Conservation (phyloP, 2,888 invertebrate genomes). For the Xestoiulus laeticollis region DNA sequence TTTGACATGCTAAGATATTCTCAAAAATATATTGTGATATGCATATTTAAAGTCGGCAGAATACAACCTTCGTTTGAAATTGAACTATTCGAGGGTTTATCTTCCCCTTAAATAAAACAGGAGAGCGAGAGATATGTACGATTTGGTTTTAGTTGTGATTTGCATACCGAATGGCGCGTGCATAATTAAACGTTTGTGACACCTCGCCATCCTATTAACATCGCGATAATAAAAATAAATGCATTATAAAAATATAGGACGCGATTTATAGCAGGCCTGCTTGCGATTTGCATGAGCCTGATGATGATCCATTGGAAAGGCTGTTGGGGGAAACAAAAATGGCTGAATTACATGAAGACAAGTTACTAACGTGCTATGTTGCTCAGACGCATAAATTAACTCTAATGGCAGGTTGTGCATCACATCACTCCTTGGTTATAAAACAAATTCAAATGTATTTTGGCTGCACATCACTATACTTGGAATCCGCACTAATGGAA, state of each 20-base stretch:
- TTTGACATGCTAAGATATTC: too few relatives aligned
- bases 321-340: neutral
- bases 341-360: neutral
- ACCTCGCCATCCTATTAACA: slow-evolving; percentile 24
- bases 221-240: slow-evolving; percentile 1
- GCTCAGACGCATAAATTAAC: neutral
- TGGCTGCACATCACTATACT: too few relatives aligned
- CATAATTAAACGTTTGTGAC: slow-evolving; percentile 18
- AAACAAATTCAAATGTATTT: too few relatives aligned
- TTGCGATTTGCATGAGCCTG: neutral
- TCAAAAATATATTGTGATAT: too few relatives aligned
- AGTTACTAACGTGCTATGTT: neutral
- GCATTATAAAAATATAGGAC: neutral
- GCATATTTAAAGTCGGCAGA: neutral
- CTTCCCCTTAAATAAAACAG: neutral
- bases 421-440: neutral
- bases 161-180: neutral
- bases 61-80: neutral
- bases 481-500: too few relatives aligned
- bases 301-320: neutral
- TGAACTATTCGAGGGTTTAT: neutral
- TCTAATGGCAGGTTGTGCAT: neutral
- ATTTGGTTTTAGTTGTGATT: neutral
- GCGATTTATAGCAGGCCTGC: neutral
- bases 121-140: neutral